Base-by-base conservation (phyloP, 1,140 invertebrate genomes). In the Drosophila tropicalis region DNA sequence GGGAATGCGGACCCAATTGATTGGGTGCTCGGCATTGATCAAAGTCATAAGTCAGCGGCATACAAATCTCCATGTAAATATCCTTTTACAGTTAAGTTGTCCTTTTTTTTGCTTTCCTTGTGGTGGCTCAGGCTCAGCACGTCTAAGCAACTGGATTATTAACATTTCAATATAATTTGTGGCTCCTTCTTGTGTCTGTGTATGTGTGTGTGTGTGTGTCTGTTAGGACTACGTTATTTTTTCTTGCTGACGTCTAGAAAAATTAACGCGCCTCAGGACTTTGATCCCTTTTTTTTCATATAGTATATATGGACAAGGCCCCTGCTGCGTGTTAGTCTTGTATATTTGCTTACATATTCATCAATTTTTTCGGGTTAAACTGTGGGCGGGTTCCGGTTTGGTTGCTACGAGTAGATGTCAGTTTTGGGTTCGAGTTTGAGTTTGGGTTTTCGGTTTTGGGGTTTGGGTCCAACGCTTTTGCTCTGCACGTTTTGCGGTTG, bases 121-220 rank as follows among this genome's bases (percentile, higher is more conserved):
- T 15, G 44, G 65, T 39, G 70, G 54, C 56, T 13, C 55, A 55
- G 58, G 67, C 82, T 55, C 78, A 81, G 79, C 83, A 86, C 79
- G 76, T 79, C 83, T 78, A 78, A 75, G 84, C 84, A 84, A 89
- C 85, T 89, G 84, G 84, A 89, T 89, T 89, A 89, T 89, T 84
- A 89, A 89, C 84, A 89, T 89, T 89, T 89, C 84, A 89, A 90
- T 89, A 89, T 89, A 89, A 89, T 89, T 89, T 89, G 84, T 78
- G 84, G 72, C 66, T 40, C 39, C 39, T 61, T 34, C 6, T 25
- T 66, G 40, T 58, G 19, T 58, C 32, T 39, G 12, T 3, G 36
- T 39, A 4, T 39, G 36, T 39, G 36, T 39, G 63, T 32, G 40
- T 25, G 22, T 15, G 34, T 58, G 25, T 36, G 10, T 39, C 3